phyloP scores from a whole-genome alignment of 2,888 invertebrate species.

The Muscina levida region DNA sequence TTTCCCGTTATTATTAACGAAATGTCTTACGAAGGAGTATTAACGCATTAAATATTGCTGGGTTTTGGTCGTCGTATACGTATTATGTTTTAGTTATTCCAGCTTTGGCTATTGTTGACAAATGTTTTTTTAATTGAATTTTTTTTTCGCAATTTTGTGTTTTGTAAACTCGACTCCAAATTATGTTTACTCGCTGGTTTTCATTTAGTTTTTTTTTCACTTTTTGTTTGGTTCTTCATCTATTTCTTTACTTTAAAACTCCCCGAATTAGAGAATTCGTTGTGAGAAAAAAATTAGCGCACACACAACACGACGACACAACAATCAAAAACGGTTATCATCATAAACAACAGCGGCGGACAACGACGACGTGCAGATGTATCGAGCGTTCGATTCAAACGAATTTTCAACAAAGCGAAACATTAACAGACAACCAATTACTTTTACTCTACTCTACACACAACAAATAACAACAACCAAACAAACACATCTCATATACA shows the following conservation, averaged over 20 bases:
- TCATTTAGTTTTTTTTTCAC: slow-evolving; percentile 15
- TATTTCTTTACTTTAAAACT: slow-evolving; percentile 25
- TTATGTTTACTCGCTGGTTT: neutral
- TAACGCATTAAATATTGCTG: no score
- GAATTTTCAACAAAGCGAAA: slow-evolving; percentile 59
- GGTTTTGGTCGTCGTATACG: no score
- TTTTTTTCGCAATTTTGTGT: neutral
- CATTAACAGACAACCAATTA: slow-evolving; percentile 50
- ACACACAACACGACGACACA: slow-evolving; percentile 48
- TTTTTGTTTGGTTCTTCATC: slow-evolving; percentile 3
- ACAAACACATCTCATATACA: neutral
- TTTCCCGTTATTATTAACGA: no score
- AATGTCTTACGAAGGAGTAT: no score
- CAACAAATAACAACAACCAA: neutral
- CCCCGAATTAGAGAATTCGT: slow-evolving; percentile 19
- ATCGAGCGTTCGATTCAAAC: slow-evolving; percentile 67
- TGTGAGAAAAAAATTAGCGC: slow-evolving; percentile 21
- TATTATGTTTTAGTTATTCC: no score
- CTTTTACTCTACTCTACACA: slow-evolving; percentile 30
- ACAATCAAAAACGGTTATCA: slow-evolving; percentile 56
- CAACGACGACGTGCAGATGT: slow-evolving; percentile 61
- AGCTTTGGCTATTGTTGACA: no score
- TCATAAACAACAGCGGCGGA: slow-evolving; percentile 22
- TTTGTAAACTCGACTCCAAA: neutral
- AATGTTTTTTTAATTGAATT: no score